Conservation (phyloP, 2,888 invertebrate species). For the Caradrina clavipalpis region DNA sequence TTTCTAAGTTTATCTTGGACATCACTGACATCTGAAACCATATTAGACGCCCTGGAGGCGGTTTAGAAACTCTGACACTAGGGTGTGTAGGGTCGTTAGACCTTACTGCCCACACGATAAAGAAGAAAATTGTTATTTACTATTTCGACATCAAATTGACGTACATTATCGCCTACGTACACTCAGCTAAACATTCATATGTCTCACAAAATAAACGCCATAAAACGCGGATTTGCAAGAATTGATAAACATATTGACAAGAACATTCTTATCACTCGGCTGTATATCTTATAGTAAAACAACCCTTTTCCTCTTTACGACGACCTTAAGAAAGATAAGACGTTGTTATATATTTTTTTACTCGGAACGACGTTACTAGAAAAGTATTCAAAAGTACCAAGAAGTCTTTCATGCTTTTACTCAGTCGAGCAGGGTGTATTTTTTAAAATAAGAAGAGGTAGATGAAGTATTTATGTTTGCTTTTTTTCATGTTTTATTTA, state of each 20-base stretch:
- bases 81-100: no score
- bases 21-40: no score
- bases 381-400: slow-evolving; percentile 6
- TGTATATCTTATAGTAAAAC: slow-evolving; percentile 24
- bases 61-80: no score
- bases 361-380: slow-evolving; percentile 18
- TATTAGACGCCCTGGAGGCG: no score
- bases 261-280: slow-evolving; percentile 36
- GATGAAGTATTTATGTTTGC: no score
- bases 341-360: slow-evolving; percentile 24
- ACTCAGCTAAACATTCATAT: neutral
- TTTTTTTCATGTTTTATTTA: no score
- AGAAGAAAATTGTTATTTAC: no score
- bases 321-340: slow-evolving; percentile 36
- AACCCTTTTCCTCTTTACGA: slow-evolving; percentile 47
- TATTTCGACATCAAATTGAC: neutral
- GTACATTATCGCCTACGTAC: neutral
- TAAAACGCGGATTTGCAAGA: neutral
- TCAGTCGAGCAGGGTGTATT: no score
- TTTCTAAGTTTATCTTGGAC: no score
- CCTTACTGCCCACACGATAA: no score
- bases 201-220: slow-evolving; percentile 8
- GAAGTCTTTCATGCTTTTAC: slow-evolving; percentile 1
- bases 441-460: no score
- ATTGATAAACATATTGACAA: slow-evolving; percentile 29